These are phyloP conservation scores for Desmophyllum pertusum DNA, from an alignment of 92 coral and sea anemone genomes.

Conservation along the genomic window DNA sequence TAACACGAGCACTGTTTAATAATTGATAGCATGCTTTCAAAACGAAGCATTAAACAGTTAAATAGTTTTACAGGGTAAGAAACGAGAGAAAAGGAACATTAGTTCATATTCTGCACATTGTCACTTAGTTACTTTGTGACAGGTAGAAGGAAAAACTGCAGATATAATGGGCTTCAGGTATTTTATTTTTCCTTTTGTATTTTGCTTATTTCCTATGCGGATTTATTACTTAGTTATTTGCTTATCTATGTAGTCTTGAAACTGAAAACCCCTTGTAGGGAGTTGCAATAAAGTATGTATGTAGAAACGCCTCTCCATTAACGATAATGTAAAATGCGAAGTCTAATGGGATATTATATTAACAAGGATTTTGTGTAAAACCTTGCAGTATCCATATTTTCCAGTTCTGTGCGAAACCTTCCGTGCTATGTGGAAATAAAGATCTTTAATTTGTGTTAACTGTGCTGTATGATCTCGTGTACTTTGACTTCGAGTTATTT, in stretches of 20 bases:
- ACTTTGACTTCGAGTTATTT: constrained; percentile 28
- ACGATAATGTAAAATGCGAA: constrained; percentile 15
- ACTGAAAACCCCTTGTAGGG: neutral
- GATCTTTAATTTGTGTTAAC: constrained; percentile 12
- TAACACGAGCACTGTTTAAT: neutral
- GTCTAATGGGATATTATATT: neutral
- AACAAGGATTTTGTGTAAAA: constrained; percentile 3
- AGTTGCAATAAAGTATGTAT: neutral
- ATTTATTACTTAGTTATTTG: neutral
- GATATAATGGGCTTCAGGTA: neutral
- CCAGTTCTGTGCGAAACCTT: constrained; percentile 12
- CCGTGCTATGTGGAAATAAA: constrained; percentile 27
- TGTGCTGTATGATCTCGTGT: constrained; percentile 22
- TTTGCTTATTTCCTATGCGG: neutral
- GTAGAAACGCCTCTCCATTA: neutral
- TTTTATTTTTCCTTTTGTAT: neutral
- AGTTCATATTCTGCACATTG: neutral
- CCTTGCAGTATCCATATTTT: constrained; percentile 9
- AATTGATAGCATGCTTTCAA: neutral
- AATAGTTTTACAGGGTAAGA: neutral
- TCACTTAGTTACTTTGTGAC: too few relatives aligned
- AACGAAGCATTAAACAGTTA: neutral
- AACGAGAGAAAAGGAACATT: neutral
- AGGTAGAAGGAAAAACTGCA: constrained; percentile 21
- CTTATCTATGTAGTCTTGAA: neutral